Percentiles rank a stretch among this genome's conserved stretches.
phyloP scores from a whole-genome alignment of 2,888 invertebrate genomes.

The Aporophyla lueneburgensis region DNA sequence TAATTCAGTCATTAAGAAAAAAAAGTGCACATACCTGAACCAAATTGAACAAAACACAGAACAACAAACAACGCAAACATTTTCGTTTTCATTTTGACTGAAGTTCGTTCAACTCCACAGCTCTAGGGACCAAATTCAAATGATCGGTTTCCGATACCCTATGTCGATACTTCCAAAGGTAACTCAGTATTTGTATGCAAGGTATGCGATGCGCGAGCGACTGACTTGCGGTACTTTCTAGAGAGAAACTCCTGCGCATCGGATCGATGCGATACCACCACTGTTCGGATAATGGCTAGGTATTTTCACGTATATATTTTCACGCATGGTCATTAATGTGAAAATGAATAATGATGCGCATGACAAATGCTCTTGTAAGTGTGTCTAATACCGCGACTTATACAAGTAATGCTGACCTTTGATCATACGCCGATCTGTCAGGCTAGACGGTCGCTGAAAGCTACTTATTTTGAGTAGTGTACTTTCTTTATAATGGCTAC shows the following conservation, averaged over 20 bases:
- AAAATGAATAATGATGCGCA: slow-evolving; percentile 54
- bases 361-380: slow-evolving; percentile 53
- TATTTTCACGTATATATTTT: slow-evolving; percentile 72
- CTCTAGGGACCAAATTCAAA: slow-evolving; percentile 87
- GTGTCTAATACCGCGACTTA: slow-evolving; percentile 53
- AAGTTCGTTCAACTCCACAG: slow-evolving; percentile 74
- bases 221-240: slow-evolving; percentile 90
- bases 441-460: slow-evolving; percentile 29
- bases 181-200: slow-evolving; percentile 88
- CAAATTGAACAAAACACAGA: slow-evolving; percentile 71
- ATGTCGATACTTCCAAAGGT: slow-evolving; percentile 82
- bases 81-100: slow-evolving; percentile 81
- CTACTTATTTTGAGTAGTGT: slow-evolving; percentile 13
- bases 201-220: slow-evolving; percentile 83
- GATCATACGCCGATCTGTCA: slow-evolving; percentile 41
- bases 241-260: slow-evolving; percentile 88
- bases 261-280: slow-evolving; percentile 77
- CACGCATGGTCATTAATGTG: slow-evolving; percentile 63
- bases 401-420: slow-evolving; percentile 52
- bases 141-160: slow-evolving; percentile 81
- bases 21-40: slow-evolving; percentile 73
- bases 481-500: slow-evolving; percentile 36
- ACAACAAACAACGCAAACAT: slow-evolving; percentile 72
- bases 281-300: slow-evolving; percentile 67
- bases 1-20: slow-evolving; percentile 29